phyloP scores from a whole-genome alignment of 2,888 invertebrate species.

The Venusia cambrica region DNA sequence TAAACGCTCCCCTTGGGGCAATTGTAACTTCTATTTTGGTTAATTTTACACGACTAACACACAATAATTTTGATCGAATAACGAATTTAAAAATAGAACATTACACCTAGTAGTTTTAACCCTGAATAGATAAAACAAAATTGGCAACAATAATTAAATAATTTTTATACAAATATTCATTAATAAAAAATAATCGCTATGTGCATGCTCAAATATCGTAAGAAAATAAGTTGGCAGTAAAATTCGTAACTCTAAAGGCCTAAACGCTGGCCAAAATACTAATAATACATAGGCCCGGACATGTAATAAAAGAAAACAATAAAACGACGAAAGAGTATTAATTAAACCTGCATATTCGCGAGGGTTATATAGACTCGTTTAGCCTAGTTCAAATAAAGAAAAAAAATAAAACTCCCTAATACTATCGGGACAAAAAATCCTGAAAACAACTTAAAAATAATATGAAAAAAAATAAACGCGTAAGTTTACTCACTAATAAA shows the following conservation, averaged over 20 bases:
- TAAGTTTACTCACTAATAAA: conserved; percentile 79
- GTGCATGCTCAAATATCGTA: conserved; percentile 80
- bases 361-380: conserved; percentile 68
- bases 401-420: conserved; percentile 81
- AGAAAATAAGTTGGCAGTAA: conserved; percentile 82
- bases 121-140: conserved; percentile 77
- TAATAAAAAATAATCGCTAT: conserved; percentile 80
- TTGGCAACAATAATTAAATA: conserved; percentile 80
- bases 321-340: conserved; percentile 78
- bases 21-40: conserved; percentile 75
- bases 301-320: conserved; percentile 74
- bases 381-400: conserved; percentile 75
- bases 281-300: conserved; percentile 77
- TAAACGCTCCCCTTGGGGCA: conserved; percentile 80
- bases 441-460: conserved; percentile 78
- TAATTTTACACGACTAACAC: conserved; percentile 78
- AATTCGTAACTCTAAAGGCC: conserved; percentile 80
- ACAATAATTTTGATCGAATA: conserved; percentile 80
- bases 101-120: conserved; percentile 78
- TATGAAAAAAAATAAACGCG: conserved; percentile 78
- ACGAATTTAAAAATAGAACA: conserved; percentile 77
- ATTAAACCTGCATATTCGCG: conserved; percentile 70
- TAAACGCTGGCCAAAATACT: conserved; percentile 78
- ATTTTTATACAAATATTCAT: conserved; percentile 71
- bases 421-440: conserved; percentile 80